Percentiles rank a stretch among this genome's conserved stretches.
Evolutionary conservation across 2,888 invertebrate genomes (phyloP).

Genomic region (Zaprionus bogoriensis): DNA sequence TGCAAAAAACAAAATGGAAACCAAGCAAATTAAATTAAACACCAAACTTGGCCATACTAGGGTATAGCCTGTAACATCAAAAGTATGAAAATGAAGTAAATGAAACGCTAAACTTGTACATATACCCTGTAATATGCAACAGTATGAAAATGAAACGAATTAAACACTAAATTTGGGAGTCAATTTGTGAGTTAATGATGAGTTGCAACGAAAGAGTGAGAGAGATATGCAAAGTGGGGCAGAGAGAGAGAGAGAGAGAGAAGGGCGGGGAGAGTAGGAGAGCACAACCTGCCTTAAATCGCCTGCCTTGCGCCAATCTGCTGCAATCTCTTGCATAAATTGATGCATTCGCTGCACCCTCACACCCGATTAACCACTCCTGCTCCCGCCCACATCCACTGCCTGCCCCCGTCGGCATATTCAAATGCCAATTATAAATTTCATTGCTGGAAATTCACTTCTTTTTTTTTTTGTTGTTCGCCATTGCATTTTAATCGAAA

Average conservation of each 20-base stretch:
- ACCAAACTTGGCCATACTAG: too few relatives aligned
- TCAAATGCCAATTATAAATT: constrained; percentile 1
- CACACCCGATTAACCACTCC: not conserved
- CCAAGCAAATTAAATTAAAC: too few relatives aligned
- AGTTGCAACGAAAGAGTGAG: too few relatives aligned
- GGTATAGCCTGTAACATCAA: too few relatives aligned
- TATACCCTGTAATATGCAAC: too few relatives aligned
- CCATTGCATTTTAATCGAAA: not conserved
- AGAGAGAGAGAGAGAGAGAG: not conserved
- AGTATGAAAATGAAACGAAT: too few relatives aligned
- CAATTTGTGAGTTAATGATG: too few relatives aligned
- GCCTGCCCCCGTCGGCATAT: not conserved
- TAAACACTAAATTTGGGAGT: too few relatives aligned
- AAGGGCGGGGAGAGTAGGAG: not conserved
- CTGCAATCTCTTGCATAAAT: not conserved
- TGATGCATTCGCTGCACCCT: not conserved
- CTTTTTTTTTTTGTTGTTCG: not conserved
- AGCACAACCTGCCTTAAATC: too few relatives aligned
- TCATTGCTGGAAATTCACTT: not conserved
- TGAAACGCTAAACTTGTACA: too few relatives aligned
- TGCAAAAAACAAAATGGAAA: not conserved
- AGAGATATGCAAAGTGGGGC: not conserved
- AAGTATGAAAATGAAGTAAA: too few relatives aligned
- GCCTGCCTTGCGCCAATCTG: not conserved
- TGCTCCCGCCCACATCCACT: not conserved